Evolutionary conservation across 1,140 invertebrate genomes (phyloP).

Genomic region (Drosophila ercepeae): DNA sequence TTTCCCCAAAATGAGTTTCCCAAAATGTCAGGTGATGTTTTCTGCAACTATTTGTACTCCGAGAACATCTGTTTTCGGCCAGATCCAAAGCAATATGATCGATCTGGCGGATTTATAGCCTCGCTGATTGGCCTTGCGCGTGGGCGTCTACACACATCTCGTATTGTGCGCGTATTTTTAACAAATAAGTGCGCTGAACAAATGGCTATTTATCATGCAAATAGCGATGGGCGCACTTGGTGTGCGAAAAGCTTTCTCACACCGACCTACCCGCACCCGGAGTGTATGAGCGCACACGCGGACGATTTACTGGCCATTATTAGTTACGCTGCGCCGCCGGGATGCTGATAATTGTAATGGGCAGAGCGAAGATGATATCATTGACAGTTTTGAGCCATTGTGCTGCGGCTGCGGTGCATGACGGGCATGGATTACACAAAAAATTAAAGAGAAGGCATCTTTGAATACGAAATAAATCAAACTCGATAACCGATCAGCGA

Average conservation of each 20-base stretch:
- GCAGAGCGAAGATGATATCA: conserved; percentile 29
- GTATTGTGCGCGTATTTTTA: conserved; percentile 25
- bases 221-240: conserved; percentile 7
- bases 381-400: conserved; percentile 29
- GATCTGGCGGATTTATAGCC: conserved; percentile 33
- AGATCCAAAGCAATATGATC: conserved; percentile 12
- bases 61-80: not conserved
- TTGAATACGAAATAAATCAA: too few relatives aligned
- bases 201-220: conserved; percentile 35
- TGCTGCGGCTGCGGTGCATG: not conserved
- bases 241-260: conserved; percentile 36
- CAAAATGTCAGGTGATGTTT: not conserved
- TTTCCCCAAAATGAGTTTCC: not conserved
- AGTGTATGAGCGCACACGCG: conserved; percentile 4
- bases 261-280: not conserved
- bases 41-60: too few relatives aligned
- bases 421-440: too few relatives aligned
- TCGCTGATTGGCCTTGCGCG: conserved; percentile 30
- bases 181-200: conserved; percentile 36
- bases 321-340: conserved; percentile 11
- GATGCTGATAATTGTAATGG: conserved; percentile 42
- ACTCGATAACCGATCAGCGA: conserved; percentile 24
- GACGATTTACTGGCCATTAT: conserved; percentile 34
- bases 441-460: not conserved
- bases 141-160: conserved; percentile 1